Percentiles rank a stretch among this genome's conserved stretches.
Evolutionary conservation across 2,888 invertebrate genomes (phyloP).

Genomic region (Perithous albicinctus): DNA sequence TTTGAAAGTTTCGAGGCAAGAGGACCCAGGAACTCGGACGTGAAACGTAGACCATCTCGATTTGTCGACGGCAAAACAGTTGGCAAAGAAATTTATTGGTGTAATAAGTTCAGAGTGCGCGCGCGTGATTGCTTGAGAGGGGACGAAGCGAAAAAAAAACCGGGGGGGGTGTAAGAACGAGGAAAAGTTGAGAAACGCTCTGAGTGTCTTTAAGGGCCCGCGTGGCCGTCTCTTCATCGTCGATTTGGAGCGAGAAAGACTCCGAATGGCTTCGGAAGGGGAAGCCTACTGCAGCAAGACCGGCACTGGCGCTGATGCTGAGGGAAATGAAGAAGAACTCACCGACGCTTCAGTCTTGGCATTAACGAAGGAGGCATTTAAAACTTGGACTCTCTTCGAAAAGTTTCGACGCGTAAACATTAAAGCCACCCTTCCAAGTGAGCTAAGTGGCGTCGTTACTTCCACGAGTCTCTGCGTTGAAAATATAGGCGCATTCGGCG

Average conservation of each 20-base stretch:
- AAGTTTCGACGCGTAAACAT: conserved; percentile 79
- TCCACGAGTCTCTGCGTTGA: conserved; percentile 63
- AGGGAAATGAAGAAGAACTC: conserved; percentile 72
- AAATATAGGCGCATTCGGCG: conserved; percentile 67
- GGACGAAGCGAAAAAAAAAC: background rate
- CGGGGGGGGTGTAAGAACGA: conserved; percentile 12
- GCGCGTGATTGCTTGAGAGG: background rate
- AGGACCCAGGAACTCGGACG: background rate
- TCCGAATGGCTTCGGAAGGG: conserved; percentile 51
- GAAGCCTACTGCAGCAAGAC: conserved; percentile 10
- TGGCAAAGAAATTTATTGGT: conserved; percentile 40
- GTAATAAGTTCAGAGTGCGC: conserved; percentile 32
- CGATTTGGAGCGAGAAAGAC: conserved; percentile 61
- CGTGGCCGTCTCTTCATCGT: conserved; percentile 44
- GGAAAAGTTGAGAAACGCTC: conserved; percentile 59
- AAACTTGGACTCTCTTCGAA: conserved; percentile 69
- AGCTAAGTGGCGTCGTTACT: conserved; percentile 77
- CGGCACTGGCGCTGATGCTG: conserved; percentile 2
- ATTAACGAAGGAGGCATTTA: conserved; percentile 78
- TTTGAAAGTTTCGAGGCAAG: conserved; percentile 34
- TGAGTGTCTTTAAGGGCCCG: conserved; percentile 54
- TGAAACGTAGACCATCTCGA: conserved; percentile 9
- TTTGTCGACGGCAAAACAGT: conserved; percentile 47
- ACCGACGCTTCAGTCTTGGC: conserved; percentile 75
- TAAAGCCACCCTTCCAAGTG: conserved; percentile 71